Conservation (phyloP, 2,888 invertebrate genomes). For the Mythimna lalbum region DNA sequence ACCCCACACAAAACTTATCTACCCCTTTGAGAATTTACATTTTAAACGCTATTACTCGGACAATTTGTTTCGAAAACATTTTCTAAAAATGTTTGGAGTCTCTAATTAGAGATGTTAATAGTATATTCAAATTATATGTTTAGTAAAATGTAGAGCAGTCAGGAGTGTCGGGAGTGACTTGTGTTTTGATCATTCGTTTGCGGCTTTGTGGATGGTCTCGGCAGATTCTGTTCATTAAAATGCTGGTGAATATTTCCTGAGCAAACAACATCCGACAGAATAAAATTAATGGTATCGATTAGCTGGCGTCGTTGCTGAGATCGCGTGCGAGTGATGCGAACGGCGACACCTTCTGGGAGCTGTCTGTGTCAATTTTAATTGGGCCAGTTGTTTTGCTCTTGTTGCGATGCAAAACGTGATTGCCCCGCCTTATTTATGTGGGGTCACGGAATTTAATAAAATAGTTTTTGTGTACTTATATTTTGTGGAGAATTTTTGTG, state of each 20-base stretch:
- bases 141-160: constrained; percentile 36
- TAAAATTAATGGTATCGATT: constrained; percentile 89
- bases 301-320: constrained; percentile 81
- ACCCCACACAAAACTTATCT: constrained; percentile 86
- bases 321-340: constrained; percentile 87
- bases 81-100: constrained; percentile 55
- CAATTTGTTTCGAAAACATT: constrained; percentile 62
- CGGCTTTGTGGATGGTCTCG: constrained; percentile 48
- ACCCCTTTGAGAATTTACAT: constrained; percentile 82
- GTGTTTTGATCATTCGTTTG: constrained; percentile 37
- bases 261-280: constrained; percentile 81
- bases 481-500: constrained; percentile 48
- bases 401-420: constrained; percentile 82
- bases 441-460: constrained; percentile 81
- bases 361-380: constrained; percentile 89
- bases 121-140: constrained; percentile 45
- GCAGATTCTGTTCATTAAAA: constrained; percentile 77
- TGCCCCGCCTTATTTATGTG: constrained; percentile 84
- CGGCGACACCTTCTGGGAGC: constrained; percentile 83
- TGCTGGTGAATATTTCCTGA: constrained; percentile 79
- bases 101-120: constrained; percentile 61
- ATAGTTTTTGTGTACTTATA: constrained; percentile 55
- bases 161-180: constrained; percentile 18
- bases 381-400: constrained; percentile 85
- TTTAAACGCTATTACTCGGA: constrained; percentile 67